Evolutionary conservation across 2,113 vertebrate species (phyloP).

Genomic region (Eulemur macaco): DNA sequence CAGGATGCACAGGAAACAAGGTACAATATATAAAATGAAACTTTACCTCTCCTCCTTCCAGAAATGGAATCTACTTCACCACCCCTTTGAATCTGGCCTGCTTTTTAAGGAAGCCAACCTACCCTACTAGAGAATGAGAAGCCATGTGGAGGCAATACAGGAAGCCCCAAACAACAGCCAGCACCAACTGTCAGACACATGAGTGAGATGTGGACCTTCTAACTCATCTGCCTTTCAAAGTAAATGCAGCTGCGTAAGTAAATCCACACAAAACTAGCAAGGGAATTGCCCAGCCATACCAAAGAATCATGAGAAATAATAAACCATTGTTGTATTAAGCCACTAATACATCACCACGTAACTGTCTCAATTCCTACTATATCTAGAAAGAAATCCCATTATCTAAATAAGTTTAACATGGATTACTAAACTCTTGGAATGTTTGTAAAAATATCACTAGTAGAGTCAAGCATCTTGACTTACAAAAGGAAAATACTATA

Average conservation of each 20-base stretch:
- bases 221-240: not conserved
- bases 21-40: not conserved
- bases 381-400: not conserved
- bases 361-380: not conserved
- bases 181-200: not conserved
- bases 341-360: not conserved
- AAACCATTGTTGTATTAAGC: not conserved
- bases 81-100: not conserved
- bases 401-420: not conserved
- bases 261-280: not conserved
- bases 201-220: not conserved
- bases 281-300: not conserved
- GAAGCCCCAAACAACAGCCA: not conserved
- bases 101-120: not conserved
- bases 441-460: conserved; percentile 22
- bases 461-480: not conserved
- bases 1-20: not conserved
- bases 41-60: not conserved
- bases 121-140: not conserved
- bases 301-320: not conserved
- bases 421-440: not conserved
- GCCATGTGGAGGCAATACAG: not conserved
- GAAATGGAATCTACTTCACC: not conserved
- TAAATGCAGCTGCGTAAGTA: not conserved
- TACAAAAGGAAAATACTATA: not conserved